Percentiles rank a stretch among this genome's conserved stretches.
phyloP scores from a whole-genome alignment of 2,888 invertebrate species.

The Salticus scenicus region DNA sequence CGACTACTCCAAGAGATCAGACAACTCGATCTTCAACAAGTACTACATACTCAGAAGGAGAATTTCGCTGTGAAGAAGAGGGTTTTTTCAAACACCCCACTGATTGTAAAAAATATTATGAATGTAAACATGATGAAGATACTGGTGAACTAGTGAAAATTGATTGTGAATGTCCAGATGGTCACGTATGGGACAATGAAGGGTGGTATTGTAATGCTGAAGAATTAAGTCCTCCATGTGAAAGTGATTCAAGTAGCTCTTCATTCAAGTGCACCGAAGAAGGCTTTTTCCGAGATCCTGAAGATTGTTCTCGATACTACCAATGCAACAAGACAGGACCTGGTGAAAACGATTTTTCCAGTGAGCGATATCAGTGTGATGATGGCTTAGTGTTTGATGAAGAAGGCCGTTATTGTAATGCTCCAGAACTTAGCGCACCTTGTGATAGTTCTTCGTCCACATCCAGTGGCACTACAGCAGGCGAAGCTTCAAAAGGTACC shows the following conservation, averaged over 20 bases:
- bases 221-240: conserved; percentile 49
- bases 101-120: conserved; percentile 71
- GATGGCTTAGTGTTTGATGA: conserved; percentile 71
- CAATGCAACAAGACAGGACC: conserved; percentile 63
- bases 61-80: conserved; percentile 69
- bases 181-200: conserved; percentile 70
- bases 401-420: conserved; percentile 70
- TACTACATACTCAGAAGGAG: neutral
- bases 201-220: conserved; percentile 70
- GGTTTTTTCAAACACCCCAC: conserved; percentile 71
- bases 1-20: neutral
- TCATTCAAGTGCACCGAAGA: conserved; percentile 67
- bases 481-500: neutral
- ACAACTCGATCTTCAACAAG: neutral
- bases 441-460: conserved; percentile 24
- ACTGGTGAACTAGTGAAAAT: conserved; percentile 56
- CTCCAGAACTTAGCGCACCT: conserved; percentile 44
- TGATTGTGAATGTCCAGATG: conserved; percentile 71
- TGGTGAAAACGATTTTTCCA: conserved; percentile 27
- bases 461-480: neutral
- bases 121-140: conserved; percentile 70
- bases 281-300: conserved; percentile 72
- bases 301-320: conserved; percentile 71
- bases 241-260: conserved; percentile 8
- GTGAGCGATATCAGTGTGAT: conserved; percentile 64